Evolutionary conservation across 2,888 invertebrate species (phyloP).

Genomic region (Limenitis camilla): DNA sequence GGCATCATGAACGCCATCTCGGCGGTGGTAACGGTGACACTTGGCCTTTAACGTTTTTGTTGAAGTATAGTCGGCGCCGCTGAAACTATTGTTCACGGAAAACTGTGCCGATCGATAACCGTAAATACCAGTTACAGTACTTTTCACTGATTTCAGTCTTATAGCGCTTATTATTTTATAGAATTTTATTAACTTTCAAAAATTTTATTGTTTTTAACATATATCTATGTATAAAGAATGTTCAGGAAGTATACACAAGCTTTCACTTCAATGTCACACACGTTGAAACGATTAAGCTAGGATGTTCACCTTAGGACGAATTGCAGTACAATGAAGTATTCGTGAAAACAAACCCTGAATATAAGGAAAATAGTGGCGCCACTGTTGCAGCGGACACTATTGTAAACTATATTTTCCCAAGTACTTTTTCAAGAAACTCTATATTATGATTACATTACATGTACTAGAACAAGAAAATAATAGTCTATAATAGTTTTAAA

Average conservation of each 20-base stretch:
- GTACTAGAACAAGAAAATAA: background rate
- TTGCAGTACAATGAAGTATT: constrained; percentile 69
- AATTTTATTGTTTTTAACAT: constrained; percentile 30
- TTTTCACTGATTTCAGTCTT: constrained; percentile 31
- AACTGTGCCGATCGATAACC: constrained; percentile 43
- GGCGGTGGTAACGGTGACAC: constrained; percentile 57
- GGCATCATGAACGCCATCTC: constrained; percentile 97
- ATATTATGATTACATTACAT: background rate
- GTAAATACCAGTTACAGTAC: constrained; percentile 19
- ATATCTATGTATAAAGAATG: constrained; percentile 28
- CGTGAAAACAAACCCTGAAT: constrained; percentile 70
- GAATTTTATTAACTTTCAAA: constrained; percentile 23
- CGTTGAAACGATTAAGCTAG: constrained; percentile 44
- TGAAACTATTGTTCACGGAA: constrained; percentile 30
- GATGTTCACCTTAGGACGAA: constrained; percentile 69
- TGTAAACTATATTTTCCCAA: constrained; percentile 30
- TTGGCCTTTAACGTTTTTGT: constrained; percentile 64
- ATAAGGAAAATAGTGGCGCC: constrained; percentile 72
- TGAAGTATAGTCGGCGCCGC: constrained; percentile 42
- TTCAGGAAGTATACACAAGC: constrained; percentile 29
- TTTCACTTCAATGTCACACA: constrained; percentile 69
- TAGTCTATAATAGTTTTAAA: background rate
- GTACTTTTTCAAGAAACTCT: background rate
- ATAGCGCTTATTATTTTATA: background rate
- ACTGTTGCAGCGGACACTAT: constrained; percentile 46